Conservation (phyloP, 2,888 invertebrate species). For the Xestia xanthographa region DNA sequence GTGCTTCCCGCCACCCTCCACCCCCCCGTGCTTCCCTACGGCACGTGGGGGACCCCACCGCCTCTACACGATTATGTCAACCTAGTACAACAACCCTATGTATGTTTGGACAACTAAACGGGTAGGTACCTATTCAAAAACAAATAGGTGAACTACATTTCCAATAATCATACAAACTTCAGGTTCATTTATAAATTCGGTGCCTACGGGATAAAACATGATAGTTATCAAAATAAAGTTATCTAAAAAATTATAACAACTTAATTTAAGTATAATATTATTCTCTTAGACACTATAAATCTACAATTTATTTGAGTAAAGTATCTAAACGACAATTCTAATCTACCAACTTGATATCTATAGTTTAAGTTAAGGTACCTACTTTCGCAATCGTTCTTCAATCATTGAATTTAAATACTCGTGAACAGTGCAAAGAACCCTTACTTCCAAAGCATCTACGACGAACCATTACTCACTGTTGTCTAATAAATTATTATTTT, state of each 20-base stretch:
- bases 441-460: constrained; percentile 68
- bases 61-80: constrained; percentile 48
- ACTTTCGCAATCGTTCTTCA: constrained; percentile 66
- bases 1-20: constrained; percentile 28
- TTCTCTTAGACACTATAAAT: constrained; percentile 75
- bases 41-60: constrained; percentile 12
- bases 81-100: constrained; percentile 65
- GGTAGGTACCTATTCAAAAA: constrained; percentile 72
- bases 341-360: constrained; percentile 76
- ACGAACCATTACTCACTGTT: constrained; percentile 59
- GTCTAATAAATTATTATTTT: constrained; percentile 51
- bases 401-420: constrained; percentile 70
- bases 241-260: constrained; percentile 83
- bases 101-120: constrained; percentile 65
- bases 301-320: constrained; percentile 83
- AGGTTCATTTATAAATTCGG: constrained; percentile 75
- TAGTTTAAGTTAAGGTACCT: constrained; percentile 67
- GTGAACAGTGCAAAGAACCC: constrained; percentile 66
- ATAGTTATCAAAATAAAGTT: constrained; percentile 87
- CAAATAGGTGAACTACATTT: constrained; percentile 71
- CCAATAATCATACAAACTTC: constrained; percentile 72
- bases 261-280: constrained; percentile 66
- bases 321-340: constrained; percentile 85
- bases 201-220: constrained; percentile 78
- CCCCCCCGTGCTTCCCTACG: constrained; percentile 12